A percentile compares a stretch with the other conserved stretches of the same genome.
Evolutionary conservation across 2,113 vertebrate genomes (phyloP).

Genomic region (Poeciliopsis prolifica): DNA sequence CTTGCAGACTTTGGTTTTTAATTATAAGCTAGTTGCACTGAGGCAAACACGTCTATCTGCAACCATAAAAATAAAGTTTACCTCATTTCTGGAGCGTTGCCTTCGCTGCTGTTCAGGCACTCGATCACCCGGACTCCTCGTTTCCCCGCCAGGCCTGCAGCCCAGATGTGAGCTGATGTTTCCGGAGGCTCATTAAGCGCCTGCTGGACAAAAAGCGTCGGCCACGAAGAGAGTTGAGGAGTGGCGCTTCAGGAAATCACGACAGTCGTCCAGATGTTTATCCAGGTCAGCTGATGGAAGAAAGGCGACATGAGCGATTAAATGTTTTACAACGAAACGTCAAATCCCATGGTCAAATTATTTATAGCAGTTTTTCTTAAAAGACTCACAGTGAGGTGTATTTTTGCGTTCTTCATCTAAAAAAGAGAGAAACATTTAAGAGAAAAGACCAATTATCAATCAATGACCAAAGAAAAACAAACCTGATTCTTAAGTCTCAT

Average conservation of each 20-base stretch:
- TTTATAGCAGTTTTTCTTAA: not conserved
- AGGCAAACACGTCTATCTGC: not conserved
- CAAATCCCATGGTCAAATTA: not conserved
- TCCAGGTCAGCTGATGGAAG: conserved; percentile 17
- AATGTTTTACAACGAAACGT: not conserved
- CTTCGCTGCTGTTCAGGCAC: conserved; percentile 79
- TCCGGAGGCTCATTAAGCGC: conserved; percentile 80
- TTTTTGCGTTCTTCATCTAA: conserved; percentile 27
- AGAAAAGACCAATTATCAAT: not conserved
- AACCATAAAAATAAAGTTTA: conserved; percentile 12
- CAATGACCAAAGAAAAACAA: not conserved
- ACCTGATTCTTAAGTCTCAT: not conserved
- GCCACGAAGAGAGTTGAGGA: conserved; percentile 77
- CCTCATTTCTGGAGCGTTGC: conserved; percentile 40
- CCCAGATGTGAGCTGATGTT: conserved; percentile 77
- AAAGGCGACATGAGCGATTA: not conserved
- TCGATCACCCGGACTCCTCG: conserved; percentile 54
- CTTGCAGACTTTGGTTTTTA: too few species aligned
- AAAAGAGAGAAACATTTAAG: not conserved
- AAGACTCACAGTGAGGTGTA: conserved; percentile 25
- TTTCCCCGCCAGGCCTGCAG: conserved; percentile 60
- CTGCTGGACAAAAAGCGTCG: conserved; percentile 84
- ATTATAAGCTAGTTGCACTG: not conserved
- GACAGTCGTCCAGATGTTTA: conserved; percentile 57
- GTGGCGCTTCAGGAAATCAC: conserved; percentile 79